Evolutionary conservation across 23 tunicate species (phyloP).

Genomic region (Corella eumyota): DNA sequence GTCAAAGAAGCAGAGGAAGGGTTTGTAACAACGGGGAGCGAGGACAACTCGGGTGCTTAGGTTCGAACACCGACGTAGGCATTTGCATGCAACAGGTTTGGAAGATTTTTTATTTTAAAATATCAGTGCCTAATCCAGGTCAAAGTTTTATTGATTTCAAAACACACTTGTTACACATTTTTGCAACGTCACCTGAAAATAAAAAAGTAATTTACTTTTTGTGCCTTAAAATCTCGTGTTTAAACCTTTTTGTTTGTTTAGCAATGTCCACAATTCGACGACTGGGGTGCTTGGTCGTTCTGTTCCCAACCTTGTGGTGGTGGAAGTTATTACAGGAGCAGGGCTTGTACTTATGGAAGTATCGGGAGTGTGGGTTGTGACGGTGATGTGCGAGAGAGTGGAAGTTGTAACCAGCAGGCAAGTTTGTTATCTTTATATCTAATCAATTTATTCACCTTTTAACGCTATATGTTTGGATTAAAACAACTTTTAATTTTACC

Average conservation of each 20-base stretch:
- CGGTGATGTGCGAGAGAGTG: conserved; percentile 26
- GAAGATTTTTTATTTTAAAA: too few species aligned
- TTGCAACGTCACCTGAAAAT: too few species aligned
- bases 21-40: conserved; percentile 31
- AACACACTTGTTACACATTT: too few species aligned
- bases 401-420: conserved; percentile 27
- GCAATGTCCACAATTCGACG: conserved; percentile 37
- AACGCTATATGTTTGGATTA: too few species aligned
- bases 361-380: conserved; percentile 45
- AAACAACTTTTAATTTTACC: not conserved
- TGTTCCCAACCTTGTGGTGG: conserved; percentile 39
- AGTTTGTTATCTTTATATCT: too few species aligned
- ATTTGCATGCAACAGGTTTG: too few species aligned
- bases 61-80: too few species aligned
- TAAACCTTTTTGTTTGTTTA: conserved; percentile 1
- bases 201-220: too few species aligned
- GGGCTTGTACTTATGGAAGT: conserved; percentile 39
- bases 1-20: conserved; percentile 26
- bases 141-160: too few species aligned
- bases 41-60: conserved; percentile 46
- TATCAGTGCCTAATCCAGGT: too few species aligned
- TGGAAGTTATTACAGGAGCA: conserved; percentile 25
- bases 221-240: too few species aligned
- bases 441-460: too few species aligned
- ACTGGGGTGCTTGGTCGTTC: conserved; percentile 40